Evolutionary conservation across 2,888 invertebrate genomes (phyloP).

Genomic region (Archips xylosteana): DNA sequence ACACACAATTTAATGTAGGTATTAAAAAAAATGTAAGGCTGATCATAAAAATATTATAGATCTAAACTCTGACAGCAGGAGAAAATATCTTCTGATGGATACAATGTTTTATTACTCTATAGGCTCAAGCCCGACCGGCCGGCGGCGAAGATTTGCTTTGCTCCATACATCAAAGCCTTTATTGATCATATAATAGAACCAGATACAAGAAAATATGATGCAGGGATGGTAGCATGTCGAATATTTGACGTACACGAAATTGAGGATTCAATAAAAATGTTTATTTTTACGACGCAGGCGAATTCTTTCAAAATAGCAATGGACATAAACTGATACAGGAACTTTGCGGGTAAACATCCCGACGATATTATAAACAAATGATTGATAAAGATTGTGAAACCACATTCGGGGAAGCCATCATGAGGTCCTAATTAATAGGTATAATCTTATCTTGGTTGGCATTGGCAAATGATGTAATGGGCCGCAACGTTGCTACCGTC

Average conservation of each 20-base stretch:
- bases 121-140: conserved; percentile 8
- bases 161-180: conserved; percentile 27
- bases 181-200: conserved; percentile 29
- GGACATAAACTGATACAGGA: conserved; percentile 52
- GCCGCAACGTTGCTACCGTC: conserved; percentile 12
- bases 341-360: conserved; percentile 62
- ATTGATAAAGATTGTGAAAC: conserved; percentile 24
- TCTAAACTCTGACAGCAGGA: conserved; percentile 4
- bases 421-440: conserved; percentile 13
- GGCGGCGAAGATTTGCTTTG: conserved; percentile 22
- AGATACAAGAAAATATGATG: conserved; percentile 24
- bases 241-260: conserved; percentile 24
- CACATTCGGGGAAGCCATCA: conserved; percentile 4
- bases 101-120: conserved; percentile 20
- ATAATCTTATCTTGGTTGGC: conserved; percentile 13
- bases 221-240: conserved; percentile 4
- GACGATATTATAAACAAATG: conserved; percentile 45
- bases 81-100: conserved; percentile 4
- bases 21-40: background rate
- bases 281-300: conserved; percentile 34
- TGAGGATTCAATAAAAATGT: conserved; percentile 24
- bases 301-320: conserved; percentile 52
- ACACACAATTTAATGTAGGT: background rate
- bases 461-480: conserved; percentile 31
- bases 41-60: background rate